A percentile compares a stretch with the other conserved stretches of the same genome.
Conservation (phyloP, 2,797 vertebrate genomes). For the Syncerus caffer region DNA sequence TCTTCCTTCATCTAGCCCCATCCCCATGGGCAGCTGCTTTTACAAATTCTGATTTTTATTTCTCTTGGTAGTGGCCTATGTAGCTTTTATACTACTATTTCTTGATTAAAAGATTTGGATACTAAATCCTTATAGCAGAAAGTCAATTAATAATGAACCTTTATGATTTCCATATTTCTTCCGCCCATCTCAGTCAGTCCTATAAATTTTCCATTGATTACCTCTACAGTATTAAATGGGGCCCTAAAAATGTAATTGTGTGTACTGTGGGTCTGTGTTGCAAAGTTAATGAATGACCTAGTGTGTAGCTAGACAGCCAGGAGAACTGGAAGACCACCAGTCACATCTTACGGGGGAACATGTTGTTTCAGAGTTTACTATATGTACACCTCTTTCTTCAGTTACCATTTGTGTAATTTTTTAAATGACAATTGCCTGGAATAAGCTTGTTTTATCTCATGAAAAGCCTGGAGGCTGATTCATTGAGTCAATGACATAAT, state of each 20-base stretch:
- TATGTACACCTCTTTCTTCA: neutral
- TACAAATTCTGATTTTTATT: neutral
- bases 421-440: neutral
- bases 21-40: neutral
- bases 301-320: neutral
- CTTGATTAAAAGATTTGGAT: neutral
- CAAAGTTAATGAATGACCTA: neutral
- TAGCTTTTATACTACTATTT: neutral
- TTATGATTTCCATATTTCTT: neutral
- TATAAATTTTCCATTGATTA: neutral
- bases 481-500: neutral
- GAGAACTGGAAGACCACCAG: neutral
- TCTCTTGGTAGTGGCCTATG: neutral
- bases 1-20: neutral
- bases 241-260: neutral
- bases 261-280: neutral
- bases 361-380: neutral
- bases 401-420: neutral
- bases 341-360: neutral
- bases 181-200: neutral
- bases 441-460: conserved; percentile 14
- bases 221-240: neutral
- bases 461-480: neutral
- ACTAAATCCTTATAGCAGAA: neutral
- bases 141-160: neutral